These are phyloP conservation scores for Perizoma affinitatum DNA, from an alignment of 2,888 invertebrate species.

Conservation along the genomic window DNA sequence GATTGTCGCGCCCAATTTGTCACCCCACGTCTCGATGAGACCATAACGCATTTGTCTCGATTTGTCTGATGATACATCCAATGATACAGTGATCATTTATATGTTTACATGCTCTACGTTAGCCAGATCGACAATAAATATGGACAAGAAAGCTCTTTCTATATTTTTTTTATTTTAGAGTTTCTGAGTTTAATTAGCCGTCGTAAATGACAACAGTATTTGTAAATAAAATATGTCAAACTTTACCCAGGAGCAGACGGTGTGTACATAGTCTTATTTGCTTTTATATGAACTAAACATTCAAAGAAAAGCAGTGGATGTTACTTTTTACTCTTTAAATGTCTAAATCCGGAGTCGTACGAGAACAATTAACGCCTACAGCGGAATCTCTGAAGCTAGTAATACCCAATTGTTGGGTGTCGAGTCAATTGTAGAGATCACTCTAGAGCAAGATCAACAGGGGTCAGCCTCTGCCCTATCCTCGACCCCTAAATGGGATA, in stretches of 20 bases:
- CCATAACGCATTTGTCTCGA: conserved; percentile 56
- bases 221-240: too few species aligned
- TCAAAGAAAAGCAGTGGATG: too few species aligned
- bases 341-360: conserved; percentile 46
- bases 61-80: conserved; percentile 26
- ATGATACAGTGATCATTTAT: conserved; percentile 12
- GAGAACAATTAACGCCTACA: conserved; percentile 64
- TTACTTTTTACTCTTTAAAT: not conserved
- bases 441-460: conserved; percentile 47
- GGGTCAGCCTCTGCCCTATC: conserved; percentile 50
- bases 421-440: conserved; percentile 49
- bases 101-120: not conserved
- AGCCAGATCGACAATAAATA: too few species aligned
- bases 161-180: too few species aligned
- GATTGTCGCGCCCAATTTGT: conserved; percentile 80
- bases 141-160: too few species aligned
- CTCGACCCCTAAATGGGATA: conserved; percentile 65
- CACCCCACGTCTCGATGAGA: conserved; percentile 59
- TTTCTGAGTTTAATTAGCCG: too few species aligned
- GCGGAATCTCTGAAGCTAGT: conserved; percentile 51
- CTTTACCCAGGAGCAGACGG: too few species aligned
- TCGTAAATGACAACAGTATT: too few species aligned
- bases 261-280: too few species aligned
- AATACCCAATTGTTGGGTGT: conserved; percentile 50
- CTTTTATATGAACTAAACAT: too few species aligned